Percentiles rank a stretch among this genome's conserved stretches.
Conservation (phyloP, 2,888 invertebrate species). For the Platycheirus rosarum region DNA sequence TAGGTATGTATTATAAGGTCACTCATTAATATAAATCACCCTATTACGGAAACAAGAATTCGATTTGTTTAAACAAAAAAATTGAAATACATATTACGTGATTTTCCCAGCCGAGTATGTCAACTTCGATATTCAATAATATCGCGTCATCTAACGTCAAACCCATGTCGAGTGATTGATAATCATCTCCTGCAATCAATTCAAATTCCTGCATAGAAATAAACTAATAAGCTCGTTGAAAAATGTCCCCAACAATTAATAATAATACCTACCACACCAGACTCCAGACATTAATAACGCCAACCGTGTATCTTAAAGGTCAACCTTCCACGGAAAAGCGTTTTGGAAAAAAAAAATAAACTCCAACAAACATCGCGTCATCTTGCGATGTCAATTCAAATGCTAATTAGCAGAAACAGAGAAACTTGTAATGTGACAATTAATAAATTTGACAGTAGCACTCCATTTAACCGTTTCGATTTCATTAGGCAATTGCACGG, state of each 20-base stretch:
- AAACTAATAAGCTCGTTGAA: constrained; percentile 32
- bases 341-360: background rate
- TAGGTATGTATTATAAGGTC: too few relatives aligned
- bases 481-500: constrained; percentile 46
- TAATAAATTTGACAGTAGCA: constrained; percentile 73
- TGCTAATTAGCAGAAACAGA: constrained; percentile 57
- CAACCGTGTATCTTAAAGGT: constrained; percentile 44
- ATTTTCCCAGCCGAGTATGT: constrained; percentile 10
- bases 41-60: constrained; percentile 3
- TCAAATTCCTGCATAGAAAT: constrained; percentile 64
- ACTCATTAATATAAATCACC: constrained; percentile 12
- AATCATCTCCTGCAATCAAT: constrained; percentile 55
- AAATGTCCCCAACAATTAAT: constrained; percentile 54
- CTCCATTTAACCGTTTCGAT: constrained; percentile 68
- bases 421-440: constrained; percentile 62
- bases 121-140: constrained; percentile 12
- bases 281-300: background rate
- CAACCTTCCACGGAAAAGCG: constrained; percentile 16
- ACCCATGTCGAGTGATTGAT: constrained; percentile 54
- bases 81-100: constrained; percentile 42
- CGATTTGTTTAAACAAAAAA: constrained; percentile 50
- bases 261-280: too few relatives aligned
- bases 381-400: constrained; percentile 59
- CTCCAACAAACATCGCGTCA: constrained; percentile 34
- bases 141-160: constrained; percentile 51